phyloP scores from a whole-genome alignment of 30 jellyfish, hydroid and myxozoan genomes.

The Nemopilema nomurai region DNA sequence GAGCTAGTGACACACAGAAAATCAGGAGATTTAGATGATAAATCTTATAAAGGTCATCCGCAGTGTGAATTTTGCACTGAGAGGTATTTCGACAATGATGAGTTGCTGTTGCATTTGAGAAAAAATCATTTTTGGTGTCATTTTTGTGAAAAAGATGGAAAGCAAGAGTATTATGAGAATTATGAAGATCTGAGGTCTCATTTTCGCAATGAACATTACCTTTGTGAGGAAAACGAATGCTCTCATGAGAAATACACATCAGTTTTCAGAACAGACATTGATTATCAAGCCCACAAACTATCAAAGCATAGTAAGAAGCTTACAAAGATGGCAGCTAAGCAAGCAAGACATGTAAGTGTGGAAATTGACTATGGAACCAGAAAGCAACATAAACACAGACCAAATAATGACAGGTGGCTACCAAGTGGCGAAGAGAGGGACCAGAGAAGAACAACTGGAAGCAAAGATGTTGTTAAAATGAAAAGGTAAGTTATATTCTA shows the following conservation, averaged over 20 bases:
- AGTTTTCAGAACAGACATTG: conserved; percentile 86
- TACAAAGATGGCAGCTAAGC: conserved; percentile 80
- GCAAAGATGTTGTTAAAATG: neutral
- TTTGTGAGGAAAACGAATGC: conserved; percentile 92
- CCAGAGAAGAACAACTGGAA: neutral
- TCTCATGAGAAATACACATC: conserved; percentile 84
- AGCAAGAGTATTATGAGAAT: conserved; percentile 83
- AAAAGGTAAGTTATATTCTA: neutral
- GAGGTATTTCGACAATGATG: conserved; percentile 87
- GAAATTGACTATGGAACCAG: conserved; percentile 82
- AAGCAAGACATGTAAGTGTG: conserved; percentile 75
- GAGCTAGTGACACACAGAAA: conserved; percentile 82
- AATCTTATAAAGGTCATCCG: conserved; percentile 94
- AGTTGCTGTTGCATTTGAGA: conserved; percentile 76
- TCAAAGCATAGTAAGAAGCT: conserved; percentile 81
- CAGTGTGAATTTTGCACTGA: conserved; percentile 91
- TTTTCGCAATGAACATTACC: conserved; percentile 72
- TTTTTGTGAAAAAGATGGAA: conserved; percentile 96
- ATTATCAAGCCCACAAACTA: conserved; percentile 88
- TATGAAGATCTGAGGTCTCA: conserved; percentile 82
- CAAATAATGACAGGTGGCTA: conserved; percentile 1
- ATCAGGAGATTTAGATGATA: conserved; percentile 84
- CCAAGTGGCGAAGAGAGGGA: conserved; percentile 2
- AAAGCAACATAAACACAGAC: conserved; percentile 12
- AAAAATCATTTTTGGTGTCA: conserved; percentile 98